phyloP scores from a whole-genome alignment of 2,888 invertebrate genomes.

The Calliphora vomitoria region DNA sequence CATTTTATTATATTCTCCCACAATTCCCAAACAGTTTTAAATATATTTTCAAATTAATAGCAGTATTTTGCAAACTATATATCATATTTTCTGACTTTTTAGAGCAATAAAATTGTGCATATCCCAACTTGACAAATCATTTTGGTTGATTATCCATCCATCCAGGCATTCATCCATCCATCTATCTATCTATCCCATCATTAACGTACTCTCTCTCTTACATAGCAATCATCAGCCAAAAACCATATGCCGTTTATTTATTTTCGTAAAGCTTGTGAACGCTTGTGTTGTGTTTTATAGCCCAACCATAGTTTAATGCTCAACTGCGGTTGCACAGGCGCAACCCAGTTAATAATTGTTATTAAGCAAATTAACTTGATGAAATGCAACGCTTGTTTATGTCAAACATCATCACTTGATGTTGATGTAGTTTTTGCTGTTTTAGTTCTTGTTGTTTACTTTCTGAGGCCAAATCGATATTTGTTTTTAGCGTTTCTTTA shows the following conservation, averaged over 20 bases:
- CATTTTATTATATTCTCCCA: conserved; percentile 14
- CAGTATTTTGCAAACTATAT: conserved; percentile 6
- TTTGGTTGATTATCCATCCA: conserved; percentile 27
- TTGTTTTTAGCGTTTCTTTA: background rate
- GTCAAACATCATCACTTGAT: conserved; percentile 77
- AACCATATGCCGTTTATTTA: conserved; percentile 48
- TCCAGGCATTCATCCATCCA: conserved; percentile 9
- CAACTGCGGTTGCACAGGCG: conserved; percentile 74
- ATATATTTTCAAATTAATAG: conserved; percentile 10
- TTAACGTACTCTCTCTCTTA: background rate
- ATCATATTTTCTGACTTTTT: conserved; percentile 30
- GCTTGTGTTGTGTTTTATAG: conserved; percentile 40
- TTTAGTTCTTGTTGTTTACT: background rate
- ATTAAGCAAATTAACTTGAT: conserved; percentile 82
- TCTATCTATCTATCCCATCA: conserved; percentile 15
- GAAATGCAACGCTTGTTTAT: conserved; percentile 79
- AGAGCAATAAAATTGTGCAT: conserved; percentile 9
- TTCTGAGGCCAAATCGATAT: conserved; percentile 65
- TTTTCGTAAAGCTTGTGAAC: conserved; percentile 8
- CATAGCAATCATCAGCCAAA: conserved; percentile 12
- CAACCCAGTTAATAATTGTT: conserved; percentile 82
- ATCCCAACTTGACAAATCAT: conserved; percentile 60
- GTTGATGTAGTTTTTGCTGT: conserved; percentile 37
- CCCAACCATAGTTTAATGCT: conserved; percentile 64
- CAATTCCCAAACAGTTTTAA: background rate